Percentiles rank a stretch among this genome's conserved stretches.
Conservation (phyloP, 1,140 invertebrate species). For the Cyclargus thomasi region DNA sequence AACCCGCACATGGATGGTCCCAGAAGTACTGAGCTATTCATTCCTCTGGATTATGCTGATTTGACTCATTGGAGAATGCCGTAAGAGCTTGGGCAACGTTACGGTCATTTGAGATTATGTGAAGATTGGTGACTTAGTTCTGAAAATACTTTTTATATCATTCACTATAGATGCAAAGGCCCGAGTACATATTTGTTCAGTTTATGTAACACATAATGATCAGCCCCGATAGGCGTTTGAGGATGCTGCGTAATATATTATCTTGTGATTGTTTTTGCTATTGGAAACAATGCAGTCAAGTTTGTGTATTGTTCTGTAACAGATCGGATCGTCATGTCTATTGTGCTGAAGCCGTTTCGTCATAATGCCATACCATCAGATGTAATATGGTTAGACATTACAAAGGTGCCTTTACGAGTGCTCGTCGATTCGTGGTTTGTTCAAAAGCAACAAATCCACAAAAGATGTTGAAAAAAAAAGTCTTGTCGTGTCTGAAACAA, state of each 20-base stretch:
- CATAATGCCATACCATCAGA: neutral
- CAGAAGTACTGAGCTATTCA: no score
- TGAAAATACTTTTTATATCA: no score
- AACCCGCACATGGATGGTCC: no score
- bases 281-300: slow-evolving; percentile 5
- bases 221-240: neutral
- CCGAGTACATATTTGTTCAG: neutral
- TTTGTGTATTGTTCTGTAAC: slow-evolving; percentile 15
- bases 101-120: no score
- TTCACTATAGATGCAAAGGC: no score
- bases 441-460: neutral
- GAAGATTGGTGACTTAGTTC: no score
- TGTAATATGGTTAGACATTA: neutral
- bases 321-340: slow-evolving; percentile 16
- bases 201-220: neutral
- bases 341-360: slow-evolving; percentile 4
- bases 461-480: no score
- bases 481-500: no score
- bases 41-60: no score
- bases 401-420: neutral
- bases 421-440: neutral
- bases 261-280: slow-evolving; percentile 1
- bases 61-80: no score
- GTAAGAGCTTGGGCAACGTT: no score
- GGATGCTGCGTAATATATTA: neutral